These are phyloP conservation scores for Myrmophylax atrothorax DNA, from an alignment of 2,113 vertebrate species.

Conservation along the genomic window DNA sequence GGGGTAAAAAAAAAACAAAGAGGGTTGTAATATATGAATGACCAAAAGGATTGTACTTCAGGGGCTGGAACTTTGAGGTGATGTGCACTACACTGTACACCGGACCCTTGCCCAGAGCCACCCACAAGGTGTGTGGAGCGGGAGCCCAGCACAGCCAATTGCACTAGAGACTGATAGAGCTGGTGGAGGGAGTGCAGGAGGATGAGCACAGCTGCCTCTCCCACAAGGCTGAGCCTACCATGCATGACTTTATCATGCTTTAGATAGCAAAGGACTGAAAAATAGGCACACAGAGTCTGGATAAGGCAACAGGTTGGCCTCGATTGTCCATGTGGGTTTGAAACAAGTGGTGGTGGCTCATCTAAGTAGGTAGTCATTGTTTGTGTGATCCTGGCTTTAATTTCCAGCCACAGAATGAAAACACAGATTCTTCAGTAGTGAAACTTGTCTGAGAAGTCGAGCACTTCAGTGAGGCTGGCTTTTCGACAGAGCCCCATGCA, in stretches of 20 bases:
- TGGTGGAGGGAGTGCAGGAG: background rate
- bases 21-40: constrained; percentile 75
- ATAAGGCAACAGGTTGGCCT: background rate
- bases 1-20: background rate
- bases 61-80: constrained; percentile 91
- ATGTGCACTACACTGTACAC: constrained; percentile 69
- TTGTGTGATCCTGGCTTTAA: background rate
- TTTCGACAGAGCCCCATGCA: background rate
- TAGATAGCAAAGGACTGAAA: background rate
- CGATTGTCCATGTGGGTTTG: background rate
- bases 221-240: background rate
- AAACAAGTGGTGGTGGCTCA: background rate
- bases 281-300: background rate
- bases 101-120: constrained; percentile 14
- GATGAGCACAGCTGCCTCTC: background rate
- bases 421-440: background rate
- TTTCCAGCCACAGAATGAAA: background rate
- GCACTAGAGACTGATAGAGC: constrained; percentile 21
- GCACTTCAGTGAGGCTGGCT: background rate
- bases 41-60: constrained; percentile 84
- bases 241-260: background rate
- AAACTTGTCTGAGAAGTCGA: background rate
- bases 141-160: background rate
- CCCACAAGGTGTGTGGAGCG: background rate
- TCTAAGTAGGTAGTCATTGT: accelerated